A percentile compares a stretch with the other conserved stretches of the same genome.
Evolutionary conservation across 2,797 vertebrate species (phyloP).

Genomic region (Falco concolor): DNA sequence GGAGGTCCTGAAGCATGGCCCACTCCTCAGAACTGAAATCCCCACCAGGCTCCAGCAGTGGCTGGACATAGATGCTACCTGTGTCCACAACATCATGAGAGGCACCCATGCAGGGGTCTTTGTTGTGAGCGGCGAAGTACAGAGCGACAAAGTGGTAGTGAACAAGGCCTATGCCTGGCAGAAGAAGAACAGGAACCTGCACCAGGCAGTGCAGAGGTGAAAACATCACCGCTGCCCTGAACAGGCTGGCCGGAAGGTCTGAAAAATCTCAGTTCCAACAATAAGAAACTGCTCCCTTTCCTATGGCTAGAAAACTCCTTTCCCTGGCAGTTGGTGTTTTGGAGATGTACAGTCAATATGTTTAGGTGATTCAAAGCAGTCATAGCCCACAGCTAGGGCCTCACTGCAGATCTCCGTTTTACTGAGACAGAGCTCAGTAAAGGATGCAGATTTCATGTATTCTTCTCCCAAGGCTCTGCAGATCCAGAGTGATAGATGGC

Average conservation of each 20-base stretch:
- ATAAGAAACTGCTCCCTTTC: slow-evolving; percentile 13
- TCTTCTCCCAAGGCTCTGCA: not conserved
- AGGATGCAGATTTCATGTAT: not conserved
- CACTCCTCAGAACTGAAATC: slow-evolving; percentile 76
- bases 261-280: not conserved
- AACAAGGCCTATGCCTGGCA: slow-evolving; percentile 83
- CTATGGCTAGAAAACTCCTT: slow-evolving; percentile 24
- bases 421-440: not conserved
- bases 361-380: slow-evolving; percentile 1
- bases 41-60: slow-evolving; percentile 76
- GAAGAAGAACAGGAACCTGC: slow-evolving; percentile 78
- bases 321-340: not conserved
- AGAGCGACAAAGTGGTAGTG: slow-evolving; percentile 79
- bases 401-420: not conserved
- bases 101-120: slow-evolving; percentile 77
- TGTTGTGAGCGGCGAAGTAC: slow-evolving; percentile 78
- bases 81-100: slow-evolving; percentile 81
- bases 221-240: slow-evolving; percentile 78
- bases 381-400: not conserved
- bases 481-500: not conserved
- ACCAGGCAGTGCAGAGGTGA: slow-evolving; percentile 78
- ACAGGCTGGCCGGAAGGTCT: slow-evolving; percentile 32
- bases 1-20: slow-evolving; percentile 83
- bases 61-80: slow-evolving; percentile 84
- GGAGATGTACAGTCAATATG: not conserved